Conservation (phyloP, 2,797 vertebrate genomes). For the Delichon dasypus region DNA sequence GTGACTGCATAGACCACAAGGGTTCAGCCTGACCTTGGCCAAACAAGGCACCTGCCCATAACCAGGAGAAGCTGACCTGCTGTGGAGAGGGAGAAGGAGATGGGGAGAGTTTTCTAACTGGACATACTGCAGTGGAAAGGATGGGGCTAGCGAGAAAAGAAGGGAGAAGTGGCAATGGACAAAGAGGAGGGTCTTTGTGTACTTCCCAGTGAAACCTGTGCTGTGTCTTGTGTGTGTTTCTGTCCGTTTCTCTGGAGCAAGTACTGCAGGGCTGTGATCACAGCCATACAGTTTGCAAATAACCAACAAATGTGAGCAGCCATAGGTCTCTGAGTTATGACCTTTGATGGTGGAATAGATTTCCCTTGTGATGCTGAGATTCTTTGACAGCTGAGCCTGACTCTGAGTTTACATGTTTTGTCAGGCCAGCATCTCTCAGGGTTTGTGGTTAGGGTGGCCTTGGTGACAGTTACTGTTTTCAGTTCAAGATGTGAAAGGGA, state of each 20-base stretch:
- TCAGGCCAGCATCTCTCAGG: slow-evolving; percentile 65
- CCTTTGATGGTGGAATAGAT: slow-evolving; percentile 71
- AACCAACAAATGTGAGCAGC: slow-evolving; percentile 72
- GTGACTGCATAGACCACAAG: neutral
- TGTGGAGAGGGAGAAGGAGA: neutral
- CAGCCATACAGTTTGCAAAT: slow-evolving; percentile 61
- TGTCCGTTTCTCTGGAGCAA: slow-evolving; percentile 10
- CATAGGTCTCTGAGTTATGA: slow-evolving; percentile 70
- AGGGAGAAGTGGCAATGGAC: neutral
- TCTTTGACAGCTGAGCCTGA: slow-evolving; percentile 72
- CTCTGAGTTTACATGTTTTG: slow-evolving; percentile 72
- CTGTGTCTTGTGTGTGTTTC: neutral
- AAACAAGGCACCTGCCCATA: neutral
- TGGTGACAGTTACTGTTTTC: slow-evolving; percentile 58
- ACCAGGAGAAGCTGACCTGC: neutral
- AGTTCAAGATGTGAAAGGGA: slow-evolving; percentile 50
- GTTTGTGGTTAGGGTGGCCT: slow-evolving; percentile 52
- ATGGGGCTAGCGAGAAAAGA: neutral
- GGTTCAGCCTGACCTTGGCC: neutral
- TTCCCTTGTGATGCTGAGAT: slow-evolving; percentile 68
- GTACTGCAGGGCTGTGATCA: slow-evolving; percentile 61
- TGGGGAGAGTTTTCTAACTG: neutral
- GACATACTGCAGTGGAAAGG: neutral
- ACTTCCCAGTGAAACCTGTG: neutral
- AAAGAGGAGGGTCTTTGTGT: neutral